Evolutionary conservation across 2,113 vertebrate species (phyloP), one percentile per base, ranked within the genome.

Genomic region (Emydocephalus ijimae): DNA sequence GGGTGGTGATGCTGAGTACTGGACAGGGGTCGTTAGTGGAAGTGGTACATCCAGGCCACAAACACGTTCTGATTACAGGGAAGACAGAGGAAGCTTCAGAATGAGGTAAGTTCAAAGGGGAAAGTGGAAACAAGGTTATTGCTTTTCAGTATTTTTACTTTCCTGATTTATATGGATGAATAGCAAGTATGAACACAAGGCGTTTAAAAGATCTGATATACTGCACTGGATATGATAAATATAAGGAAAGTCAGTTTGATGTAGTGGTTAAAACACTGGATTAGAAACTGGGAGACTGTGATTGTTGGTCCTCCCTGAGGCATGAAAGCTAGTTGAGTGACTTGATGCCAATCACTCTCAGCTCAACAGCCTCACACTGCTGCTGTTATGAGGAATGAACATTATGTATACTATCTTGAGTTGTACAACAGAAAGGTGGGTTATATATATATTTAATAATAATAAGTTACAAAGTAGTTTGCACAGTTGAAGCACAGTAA

Each of bases 1-100:
- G 45, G 98, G 98, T 9, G 97, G 98, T 0, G 98, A 97, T 4
- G 92, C 97, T 0, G 96, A 97, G 85, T 97, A 98, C 95, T 98
- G 98, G 97, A 95, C 96, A 0, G 97, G 98, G 2, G 96, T 97
- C 87, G 95, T 98, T 0, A 95, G 96, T 0, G 95, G 97, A 15
- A 69, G 94, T 89, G 92, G 97, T 96, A 29, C 97, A 0, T 97
- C 96, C 7, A 97, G 97, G 1, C 97, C 98, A 0, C 96, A 96
- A 54, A 96, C 98, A 4, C 97, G 97, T 50, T 95, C 98, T 54
- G 97, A 98, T 11, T 98, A 97, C 92, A 97, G 97, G 39, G 98
- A 98, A 0, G 97, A 98, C 11, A 95, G 94, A 48, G 98, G 97
- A 89, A 97, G 95, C 93, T 98, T 97, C 95, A 95, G 97, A 93